Percentiles rank a stretch among this genome's conserved stretches.
Conservation (phyloP, 2,888 invertebrate genomes). For the Rhimphoctona megacephalus region DNA sequence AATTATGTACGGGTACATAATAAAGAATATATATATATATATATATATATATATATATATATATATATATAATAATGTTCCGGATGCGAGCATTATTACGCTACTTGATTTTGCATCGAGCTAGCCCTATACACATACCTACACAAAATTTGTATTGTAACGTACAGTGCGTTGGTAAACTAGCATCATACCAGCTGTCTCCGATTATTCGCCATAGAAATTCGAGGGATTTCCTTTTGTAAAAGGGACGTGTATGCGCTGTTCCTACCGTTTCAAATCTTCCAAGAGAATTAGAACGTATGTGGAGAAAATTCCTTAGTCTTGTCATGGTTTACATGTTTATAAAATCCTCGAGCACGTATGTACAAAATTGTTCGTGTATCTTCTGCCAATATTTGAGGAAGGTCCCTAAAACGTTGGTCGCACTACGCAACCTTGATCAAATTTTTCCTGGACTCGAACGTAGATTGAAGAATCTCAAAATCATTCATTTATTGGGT, state of each 20-base stretch:
- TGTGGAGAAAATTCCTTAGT: slow-evolving; percentile 10
- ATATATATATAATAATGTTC: neutral
- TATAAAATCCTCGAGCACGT: slow-evolving; percentile 3
- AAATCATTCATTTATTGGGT: neutral
- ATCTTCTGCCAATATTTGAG: slow-evolving; percentile 83
- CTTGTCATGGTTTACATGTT: neutral
- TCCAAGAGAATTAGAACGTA: slow-evolving; percentile 34
- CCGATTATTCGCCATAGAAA: slow-evolving; percentile 83
- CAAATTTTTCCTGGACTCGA: slow-evolving; percentile 46
- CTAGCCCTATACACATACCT: slow-evolving; percentile 28
- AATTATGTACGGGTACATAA: slow-evolving; percentile 9
- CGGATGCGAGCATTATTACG: slow-evolving; percentile 82
- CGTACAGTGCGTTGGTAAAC: slow-evolving; percentile 34
- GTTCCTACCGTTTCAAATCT: slow-evolving; percentile 42
- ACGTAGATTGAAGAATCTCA: neutral
- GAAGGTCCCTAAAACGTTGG: slow-evolving; percentile 74
- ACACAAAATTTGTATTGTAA: neutral
- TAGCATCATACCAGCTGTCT: slow-evolving; percentile 79
- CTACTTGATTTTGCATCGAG: slow-evolving; percentile 84
- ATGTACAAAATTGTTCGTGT: slow-evolving; percentile 13
- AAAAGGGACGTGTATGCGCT: slow-evolving; percentile 76
- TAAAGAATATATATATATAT: too few species aligned
- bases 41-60: neutral
- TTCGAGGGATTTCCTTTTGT: slow-evolving; percentile 79
- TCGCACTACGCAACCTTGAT: slow-evolving; percentile 72